These are phyloP conservation scores for Leptopterna dolabrata DNA, from an alignment of 2,888 invertebrate species.

Conservation along the genomic window DNA sequence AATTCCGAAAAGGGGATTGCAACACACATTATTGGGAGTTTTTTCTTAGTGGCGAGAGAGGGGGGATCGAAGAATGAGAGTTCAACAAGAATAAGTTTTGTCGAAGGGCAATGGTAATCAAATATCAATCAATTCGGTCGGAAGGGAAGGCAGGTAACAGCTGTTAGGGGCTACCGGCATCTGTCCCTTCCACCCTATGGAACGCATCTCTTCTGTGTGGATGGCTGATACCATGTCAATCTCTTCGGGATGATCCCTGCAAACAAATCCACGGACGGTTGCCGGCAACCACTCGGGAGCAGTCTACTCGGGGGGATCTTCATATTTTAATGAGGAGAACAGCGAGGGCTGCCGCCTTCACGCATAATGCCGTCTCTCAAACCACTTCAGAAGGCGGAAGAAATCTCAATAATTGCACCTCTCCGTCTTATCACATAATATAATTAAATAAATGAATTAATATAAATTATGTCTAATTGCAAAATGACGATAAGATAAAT, in stretches of 20 bases:
- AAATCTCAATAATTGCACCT: too few relatives aligned
- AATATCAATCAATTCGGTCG: conserved; percentile 37
- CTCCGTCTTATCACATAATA: too few relatives aligned
- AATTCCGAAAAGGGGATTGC: background rate
- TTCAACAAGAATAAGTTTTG: background rate
- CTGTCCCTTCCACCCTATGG: background rate
- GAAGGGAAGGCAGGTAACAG: conserved; percentile 25
- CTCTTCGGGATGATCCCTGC: background rate
- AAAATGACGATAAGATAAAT: too few relatives aligned
- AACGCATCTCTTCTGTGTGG: background rate
- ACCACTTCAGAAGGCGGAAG: too few relatives aligned
- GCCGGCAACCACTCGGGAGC: background rate
- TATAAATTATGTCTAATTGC: too few relatives aligned
- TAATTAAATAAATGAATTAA: too few relatives aligned
- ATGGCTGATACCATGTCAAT: background rate
- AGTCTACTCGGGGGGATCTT: background rate
- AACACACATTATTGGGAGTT: background rate
- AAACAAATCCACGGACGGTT: background rate
- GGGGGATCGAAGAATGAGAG: background rate
- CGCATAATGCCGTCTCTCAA: background rate
- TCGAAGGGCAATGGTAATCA: conserved; percentile 24
- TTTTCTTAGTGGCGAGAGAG: background rate
- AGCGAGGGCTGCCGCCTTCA: background rate
- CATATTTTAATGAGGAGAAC: conserved; percentile 32
- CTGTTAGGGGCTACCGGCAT: conserved; percentile 19